These are phyloP conservation scores for Schizotus pectinicornis DNA, from an alignment of 2,888 invertebrate genomes.

Conservation along the genomic window DNA sequence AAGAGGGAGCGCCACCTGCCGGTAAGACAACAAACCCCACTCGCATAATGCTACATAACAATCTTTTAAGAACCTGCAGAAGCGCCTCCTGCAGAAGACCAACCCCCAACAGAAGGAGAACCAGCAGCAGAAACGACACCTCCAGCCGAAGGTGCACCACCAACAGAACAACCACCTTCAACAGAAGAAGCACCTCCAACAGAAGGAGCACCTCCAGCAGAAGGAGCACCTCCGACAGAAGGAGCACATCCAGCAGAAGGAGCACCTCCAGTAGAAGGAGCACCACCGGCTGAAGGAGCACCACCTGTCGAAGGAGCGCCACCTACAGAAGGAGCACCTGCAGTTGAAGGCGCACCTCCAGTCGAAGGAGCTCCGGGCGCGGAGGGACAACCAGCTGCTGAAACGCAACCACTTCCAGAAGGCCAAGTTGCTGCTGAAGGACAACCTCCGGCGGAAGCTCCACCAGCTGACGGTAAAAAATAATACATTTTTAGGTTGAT, in stretches of 20 bases:
- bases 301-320: conserved; percentile 40
- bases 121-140: conserved; percentile 17
- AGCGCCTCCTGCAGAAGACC: conserved; percentile 36
- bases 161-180: conserved; percentile 1
- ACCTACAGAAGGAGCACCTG: conserved; percentile 50
- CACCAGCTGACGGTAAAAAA: conserved; percentile 24
- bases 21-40: conserved; percentile 24
- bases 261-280: conserved; percentile 37
- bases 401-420: conserved; percentile 34
- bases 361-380: conserved; percentile 48
- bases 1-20: conserved; percentile 39
- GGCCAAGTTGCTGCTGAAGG: conserved; percentile 21
- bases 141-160: too few relatives aligned
- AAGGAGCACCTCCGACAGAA: conserved; percentile 43
- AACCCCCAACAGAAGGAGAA: too few relatives aligned
- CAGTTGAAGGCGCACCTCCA: conserved; percentile 48
- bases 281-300: conserved; percentile 38
- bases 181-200: conserved; percentile 36
- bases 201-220: conserved; percentile 47
- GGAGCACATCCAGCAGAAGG: conserved; percentile 40
- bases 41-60: background rate
- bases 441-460: conserved; percentile 19
- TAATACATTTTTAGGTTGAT: background rate
- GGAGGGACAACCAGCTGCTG: conserved; percentile 37
- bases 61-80: conserved; percentile 18